Percentiles rank a stretch among this genome's conserved stretches.
Conservation (phyloP, 2,113 vertebrate genomes). For the Motacilla alba region DNA sequence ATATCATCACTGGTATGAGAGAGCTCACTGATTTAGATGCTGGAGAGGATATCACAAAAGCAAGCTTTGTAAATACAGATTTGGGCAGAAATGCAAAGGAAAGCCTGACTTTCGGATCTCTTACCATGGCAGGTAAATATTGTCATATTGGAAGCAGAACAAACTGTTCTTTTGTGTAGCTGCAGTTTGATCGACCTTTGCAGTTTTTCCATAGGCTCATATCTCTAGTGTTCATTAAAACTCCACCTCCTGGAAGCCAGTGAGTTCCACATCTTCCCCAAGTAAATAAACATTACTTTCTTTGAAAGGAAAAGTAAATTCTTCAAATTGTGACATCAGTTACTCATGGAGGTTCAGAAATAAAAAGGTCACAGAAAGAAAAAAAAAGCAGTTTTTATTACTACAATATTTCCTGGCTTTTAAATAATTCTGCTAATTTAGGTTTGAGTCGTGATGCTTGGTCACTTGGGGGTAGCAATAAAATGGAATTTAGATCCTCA, state of each 20-base stretch:
- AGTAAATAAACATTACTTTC: not conserved
- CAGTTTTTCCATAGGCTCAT: not conserved
- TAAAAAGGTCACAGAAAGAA: not conserved
- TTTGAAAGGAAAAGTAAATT: not conserved
- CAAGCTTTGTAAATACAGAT: slow-evolving; percentile 7
- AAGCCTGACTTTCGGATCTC: not conserved
- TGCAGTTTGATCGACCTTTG: not conserved
- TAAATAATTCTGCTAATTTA: not conserved
- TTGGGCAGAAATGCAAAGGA: not conserved
- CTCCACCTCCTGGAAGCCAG: not conserved
- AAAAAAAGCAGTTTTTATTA: not conserved
- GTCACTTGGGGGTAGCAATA: not conserved
- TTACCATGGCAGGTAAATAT: slow-evolving; percentile 15
- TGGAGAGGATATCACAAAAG: not conserved
- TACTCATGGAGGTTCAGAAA: not conserved
- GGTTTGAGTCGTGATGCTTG: not conserved
- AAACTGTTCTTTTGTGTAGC: not conserved
- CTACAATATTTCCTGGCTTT: not conserved
- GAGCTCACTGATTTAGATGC: not conserved
- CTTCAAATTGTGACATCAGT: not conserved
- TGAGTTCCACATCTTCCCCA: not conserved
- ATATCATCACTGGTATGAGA: not conserved
- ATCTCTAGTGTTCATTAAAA: not conserved
- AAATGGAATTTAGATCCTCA: not conserved
- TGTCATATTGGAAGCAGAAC: not conserved